phyloP scores from a whole-genome alignment of 2,113 vertebrate species.

The Rhodinocichla rosea region DNA sequence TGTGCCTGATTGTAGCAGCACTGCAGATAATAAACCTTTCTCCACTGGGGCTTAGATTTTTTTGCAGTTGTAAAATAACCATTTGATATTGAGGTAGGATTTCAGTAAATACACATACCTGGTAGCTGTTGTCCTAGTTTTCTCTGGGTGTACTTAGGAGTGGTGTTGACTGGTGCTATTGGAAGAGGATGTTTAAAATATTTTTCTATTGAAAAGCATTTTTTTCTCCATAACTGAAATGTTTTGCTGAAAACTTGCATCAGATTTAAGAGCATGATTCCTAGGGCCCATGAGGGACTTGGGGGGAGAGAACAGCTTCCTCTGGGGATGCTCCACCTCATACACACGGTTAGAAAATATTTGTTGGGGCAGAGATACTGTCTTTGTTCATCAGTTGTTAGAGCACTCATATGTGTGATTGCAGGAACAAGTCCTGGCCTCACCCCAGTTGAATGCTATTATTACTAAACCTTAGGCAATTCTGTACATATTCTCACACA shows the following conservation, averaged over 20 bases:
- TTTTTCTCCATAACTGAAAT: neutral
- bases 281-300: neutral
- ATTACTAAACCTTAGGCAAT: neutral
- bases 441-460: neutral
- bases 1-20: constrained; percentile 10
- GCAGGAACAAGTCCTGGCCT: neutral
- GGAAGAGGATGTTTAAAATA: neutral
- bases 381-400: neutral
- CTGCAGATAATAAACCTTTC: constrained; percentile 34
- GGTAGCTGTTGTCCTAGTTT: neutral
- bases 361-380: neutral
- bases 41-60: neutral
- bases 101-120: neutral
- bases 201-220: neutral
- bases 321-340: neutral
- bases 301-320: neutral
- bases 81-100: neutral
- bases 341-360: neutral
- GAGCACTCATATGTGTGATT: rapidly evolving
- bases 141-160: neutral
- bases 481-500: neutral
- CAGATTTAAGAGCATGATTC: neutral
- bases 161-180: neutral
- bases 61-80: neutral
- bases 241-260: neutral